These are phyloP conservation scores for Dermatophagoides farinae DNA, from an alignment of 1,140 invertebrate species.

Conservation along the genomic window DNA sequence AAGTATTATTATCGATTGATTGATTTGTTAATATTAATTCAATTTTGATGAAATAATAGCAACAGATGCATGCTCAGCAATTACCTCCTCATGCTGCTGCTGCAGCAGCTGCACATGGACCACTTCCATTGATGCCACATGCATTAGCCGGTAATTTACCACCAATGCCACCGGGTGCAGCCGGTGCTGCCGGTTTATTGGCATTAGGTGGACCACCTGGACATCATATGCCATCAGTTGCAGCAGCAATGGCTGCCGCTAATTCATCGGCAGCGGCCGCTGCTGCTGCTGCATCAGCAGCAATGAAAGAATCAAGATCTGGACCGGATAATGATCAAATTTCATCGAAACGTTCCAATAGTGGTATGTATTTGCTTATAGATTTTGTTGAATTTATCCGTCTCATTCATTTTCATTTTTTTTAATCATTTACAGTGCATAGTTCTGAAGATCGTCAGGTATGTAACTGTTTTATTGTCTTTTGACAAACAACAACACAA, in stretches of 20 bases:
- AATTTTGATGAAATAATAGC: slow-evolving; percentile 25
- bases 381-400: background rate
- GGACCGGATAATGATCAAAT: slow-evolving; percentile 8
- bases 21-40: background rate
- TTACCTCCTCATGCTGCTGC: slow-evolving; percentile 48
- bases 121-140: slow-evolving; percentile 36
- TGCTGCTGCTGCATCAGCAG: background rate
- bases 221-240: slow-evolving; percentile 12
- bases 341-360: slow-evolving; percentile 7
- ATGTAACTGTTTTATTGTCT: slow-evolving; percentile 12
- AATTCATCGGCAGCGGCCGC: slow-evolving; percentile 4
- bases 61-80: slow-evolving; percentile 79
- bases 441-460: slow-evolving; percentile 20
- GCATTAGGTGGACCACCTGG: slow-evolving; percentile 20
- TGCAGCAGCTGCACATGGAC: slow-evolving; percentile 25
- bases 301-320: slow-evolving; percentile 13
- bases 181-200: slow-evolving; percentile 26
- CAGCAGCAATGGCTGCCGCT: slow-evolving; percentile 6
- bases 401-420: slow-evolving; percentile 11
- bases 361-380: background rate
- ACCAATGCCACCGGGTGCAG: slow-evolving; percentile 19
- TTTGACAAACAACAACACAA: too few species aligned
- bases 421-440: slow-evolving; percentile 16
- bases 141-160: slow-evolving; percentile 19
- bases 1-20: background rate